Evolutionary conservation across 2,797 vertebrate genomes (phyloP).

Genomic region (Apogon hyalosoma): DNA sequence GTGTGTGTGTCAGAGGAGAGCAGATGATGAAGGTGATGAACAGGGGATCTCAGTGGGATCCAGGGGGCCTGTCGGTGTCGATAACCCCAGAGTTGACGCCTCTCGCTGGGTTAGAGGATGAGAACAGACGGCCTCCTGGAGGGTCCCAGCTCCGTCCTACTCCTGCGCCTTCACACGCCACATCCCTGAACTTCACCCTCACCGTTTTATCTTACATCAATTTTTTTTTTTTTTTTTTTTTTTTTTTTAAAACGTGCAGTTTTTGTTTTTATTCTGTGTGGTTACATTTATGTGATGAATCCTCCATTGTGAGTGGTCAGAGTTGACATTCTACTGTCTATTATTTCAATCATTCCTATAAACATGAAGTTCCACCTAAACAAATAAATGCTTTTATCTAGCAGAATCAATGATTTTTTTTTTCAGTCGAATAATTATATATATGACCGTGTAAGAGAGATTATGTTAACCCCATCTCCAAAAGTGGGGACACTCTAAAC

Average conservation of each 20-base stretch:
- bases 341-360: no score
- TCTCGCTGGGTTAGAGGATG: slow-evolving; percentile 60
- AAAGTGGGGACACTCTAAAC: no score
- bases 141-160: slow-evolving; percentile 36
- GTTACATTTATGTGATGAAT: background rate
- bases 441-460: no score
- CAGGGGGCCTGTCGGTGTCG: slow-evolving; percentile 68
- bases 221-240: background rate
- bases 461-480: no score
- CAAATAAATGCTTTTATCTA: no score
- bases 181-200: slow-evolving; percentile 8
- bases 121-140: slow-evolving; percentile 70
- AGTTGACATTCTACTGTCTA: no score
- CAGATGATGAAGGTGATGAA: slow-evolving; percentile 44
- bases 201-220: slow-evolving; percentile 4
- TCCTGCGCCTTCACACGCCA: slow-evolving; percentile 18
- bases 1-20: slow-evolving; percentile 27
- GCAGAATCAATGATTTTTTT: no score
- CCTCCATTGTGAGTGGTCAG: no score
- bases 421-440: no score
- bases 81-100: slow-evolving; percentile 64
- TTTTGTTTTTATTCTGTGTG: background rate
- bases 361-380: no score
- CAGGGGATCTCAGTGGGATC: slow-evolving; percentile 69
- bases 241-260: slow-evolving; percentile 4